These are phyloP conservation scores for Ashinkailepas kermadecensis DNA, from an alignment of 2,888 invertebrate species.

Conservation along the genomic window DNA sequence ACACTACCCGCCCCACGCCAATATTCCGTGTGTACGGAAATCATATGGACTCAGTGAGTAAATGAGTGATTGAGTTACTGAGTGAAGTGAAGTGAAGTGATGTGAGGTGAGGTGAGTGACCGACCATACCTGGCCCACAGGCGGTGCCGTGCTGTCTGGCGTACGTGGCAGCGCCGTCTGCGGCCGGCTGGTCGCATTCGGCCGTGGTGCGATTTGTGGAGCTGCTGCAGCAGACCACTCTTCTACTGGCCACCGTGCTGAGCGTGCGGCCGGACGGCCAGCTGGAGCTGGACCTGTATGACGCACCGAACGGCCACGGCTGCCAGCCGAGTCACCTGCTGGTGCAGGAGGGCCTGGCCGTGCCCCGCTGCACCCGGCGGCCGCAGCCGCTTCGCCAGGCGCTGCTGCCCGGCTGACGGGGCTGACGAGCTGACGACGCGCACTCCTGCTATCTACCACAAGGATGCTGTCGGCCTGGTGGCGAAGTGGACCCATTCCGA, in stretches of 20 bases:
- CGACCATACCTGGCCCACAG: background rate
- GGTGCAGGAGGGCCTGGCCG: background rate
- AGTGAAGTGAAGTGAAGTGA: too few species aligned
- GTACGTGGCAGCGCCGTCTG: background rate
- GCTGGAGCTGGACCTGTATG: conserved; percentile 2
- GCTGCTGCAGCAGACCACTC: background rate
- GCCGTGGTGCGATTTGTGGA: background rate
- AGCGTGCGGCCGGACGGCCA: conserved; percentile 1
- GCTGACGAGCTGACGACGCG: too few species aligned
- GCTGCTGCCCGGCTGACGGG: too few species aligned
- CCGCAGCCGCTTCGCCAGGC: background rate
- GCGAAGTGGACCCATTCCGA: too few species aligned
- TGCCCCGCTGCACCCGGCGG: background rate
- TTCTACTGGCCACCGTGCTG: background rate
- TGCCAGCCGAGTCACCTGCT: background rate
- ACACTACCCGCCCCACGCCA: too few species aligned
- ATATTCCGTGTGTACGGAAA: too few species aligned
- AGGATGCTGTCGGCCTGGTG: too few species aligned
- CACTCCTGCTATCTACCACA: too few species aligned
- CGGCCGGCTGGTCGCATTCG: background rate
- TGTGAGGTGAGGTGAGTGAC: too few species aligned
- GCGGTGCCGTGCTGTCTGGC: background rate
- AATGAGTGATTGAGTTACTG: too few species aligned
- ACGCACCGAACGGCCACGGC: background rate
- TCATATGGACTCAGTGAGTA: too few species aligned